Base-by-base conservation (phyloP, 37 sponge, comb jelly and placozoan species). In the Ianthella basta region DNA sequence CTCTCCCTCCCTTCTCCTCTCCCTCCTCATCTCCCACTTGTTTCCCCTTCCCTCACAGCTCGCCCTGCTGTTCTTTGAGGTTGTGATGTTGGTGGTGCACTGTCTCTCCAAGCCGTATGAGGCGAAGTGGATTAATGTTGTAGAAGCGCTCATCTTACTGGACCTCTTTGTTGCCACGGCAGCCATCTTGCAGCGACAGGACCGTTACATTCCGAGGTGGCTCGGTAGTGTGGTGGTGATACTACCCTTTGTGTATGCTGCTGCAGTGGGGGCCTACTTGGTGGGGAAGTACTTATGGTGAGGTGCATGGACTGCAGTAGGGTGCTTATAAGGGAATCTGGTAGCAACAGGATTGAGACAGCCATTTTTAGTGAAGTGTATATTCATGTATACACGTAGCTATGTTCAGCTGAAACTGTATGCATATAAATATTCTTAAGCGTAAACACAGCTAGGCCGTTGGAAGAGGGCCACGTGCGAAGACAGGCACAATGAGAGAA, bases 81-180 rank as follows among this genome's bases (percentile, higher is more conserved):
- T 27, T 29, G 29, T 61, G 29, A n/a, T 61, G 64, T 12, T 61
- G 64, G 29, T 61, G 29, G 64, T 61, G 24, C 64, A 61, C 64
- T 61, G 64, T 61, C 64, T 61, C 29, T n/a, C 29, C 29, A 61
- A 61, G 29, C 64, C 64, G 24, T 61, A 61, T 10, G 64, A 61
- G 29, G 10, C 3, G 64, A 61, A 61, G 64, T 61, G 64, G 64
- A 61, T 61, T 12, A 61, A 61, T 12, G 5, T 61, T 10, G 64
- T 61, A 27, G 64, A 61, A 10, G 29, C 64, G 5, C 64, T 61
- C 64, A 61, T 61, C 24, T 12, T 61, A 27, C 2, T 27, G 29
- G 14, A 61, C 29, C 64, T 61, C 27, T 61, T 61, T 27, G 24
- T 61, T 61, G 64, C 64, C 24, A 61, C 64, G 29, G 29, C 29